Evolutionary conservation across 1,140 invertebrate genomes (phyloP), one percentile per base, ranked within the genome.

Genomic region (Neodiprion virginianus): DNA sequence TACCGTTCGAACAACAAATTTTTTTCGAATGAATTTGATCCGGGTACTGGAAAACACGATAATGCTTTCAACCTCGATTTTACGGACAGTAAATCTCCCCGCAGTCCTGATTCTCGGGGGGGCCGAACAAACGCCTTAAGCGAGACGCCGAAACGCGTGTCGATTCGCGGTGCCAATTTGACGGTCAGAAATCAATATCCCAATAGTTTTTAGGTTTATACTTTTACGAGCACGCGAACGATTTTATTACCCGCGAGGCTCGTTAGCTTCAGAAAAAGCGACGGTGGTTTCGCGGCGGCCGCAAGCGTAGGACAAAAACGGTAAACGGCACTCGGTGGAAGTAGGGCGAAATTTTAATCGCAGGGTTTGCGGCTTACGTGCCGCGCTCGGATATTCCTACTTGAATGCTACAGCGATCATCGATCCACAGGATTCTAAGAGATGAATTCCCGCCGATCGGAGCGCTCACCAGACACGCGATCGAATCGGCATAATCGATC

Each of bases 221-320:
- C 53, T 61, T 61, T 61, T 61, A 61, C 53, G 53, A 61, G 53
- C 53, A 61, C 53, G 53, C 53, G 53, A 12, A 61, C 53, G 53
- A 61, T 61, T 61, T 61, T 61, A 61, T 61, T 61, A 61, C 53
- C 53, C 53, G 53, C 53, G 53, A 61, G 8, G 53, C 53, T 61
- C 53, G 53, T 61, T 61, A 61, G 53, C 7, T 17, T 61, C 53
- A 61, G 11, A 61, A 61, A 61, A 61, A 8, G 11, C 53, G 2
- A 5, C 28, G 53, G 53, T 17, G 8, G 53, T 40, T 40, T 40
- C 28, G 28, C 28, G 28, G 28, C 28, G 28, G 28, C 28, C 28
- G 53, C 53, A 17, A 17, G n/a, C 53, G 53, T 61, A 14, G 53
- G 53, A 61, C 53, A 61, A 61, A 61, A 61, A 61, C 53, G 53